Evolutionary conservation across 2,113 vertebrate species (phyloP).

Genomic region (Chaenogobius annularis): DNA sequence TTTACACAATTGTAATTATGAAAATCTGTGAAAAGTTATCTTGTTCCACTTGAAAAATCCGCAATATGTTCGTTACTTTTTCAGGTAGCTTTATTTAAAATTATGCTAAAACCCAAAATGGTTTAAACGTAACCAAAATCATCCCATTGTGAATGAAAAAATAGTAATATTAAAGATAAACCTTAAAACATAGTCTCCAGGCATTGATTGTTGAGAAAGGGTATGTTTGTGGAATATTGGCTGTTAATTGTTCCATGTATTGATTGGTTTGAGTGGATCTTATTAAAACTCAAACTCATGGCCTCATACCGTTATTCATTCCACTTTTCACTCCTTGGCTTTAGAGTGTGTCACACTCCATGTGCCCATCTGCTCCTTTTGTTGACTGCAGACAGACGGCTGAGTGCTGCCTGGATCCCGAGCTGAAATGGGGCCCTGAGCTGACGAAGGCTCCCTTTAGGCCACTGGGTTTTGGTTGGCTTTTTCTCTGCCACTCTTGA

Average conservation of each 20-base stretch:
- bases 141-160: no score
- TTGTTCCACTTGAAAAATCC: neutral
- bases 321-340: conserved; percentile 43
- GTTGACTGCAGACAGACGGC: conserved; percentile 66
- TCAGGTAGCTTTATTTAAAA: neutral
- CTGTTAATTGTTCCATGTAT: neutral
- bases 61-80: neutral
- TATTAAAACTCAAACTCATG: neutral
- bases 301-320: conserved; percentile 49
- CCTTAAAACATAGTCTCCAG: no score
- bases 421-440: conserved; percentile 53
- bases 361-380: conserved; percentile 63
- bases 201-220: neutral
- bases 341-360: conserved; percentile 21
- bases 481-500: conserved; percentile 55
- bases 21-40: no score
- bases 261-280: neutral
- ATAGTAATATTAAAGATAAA: no score
- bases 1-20: no score
- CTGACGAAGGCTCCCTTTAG: conserved; percentile 55
- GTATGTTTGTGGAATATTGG: neutral
- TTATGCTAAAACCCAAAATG: no score
- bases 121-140: no score
- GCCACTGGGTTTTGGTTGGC: conserved; percentile 55
- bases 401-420: conserved; percentile 50